Conservation (phyloP, 2,113 vertebrate genomes). For the Sterrhoptilus dennistouni region DNA sequence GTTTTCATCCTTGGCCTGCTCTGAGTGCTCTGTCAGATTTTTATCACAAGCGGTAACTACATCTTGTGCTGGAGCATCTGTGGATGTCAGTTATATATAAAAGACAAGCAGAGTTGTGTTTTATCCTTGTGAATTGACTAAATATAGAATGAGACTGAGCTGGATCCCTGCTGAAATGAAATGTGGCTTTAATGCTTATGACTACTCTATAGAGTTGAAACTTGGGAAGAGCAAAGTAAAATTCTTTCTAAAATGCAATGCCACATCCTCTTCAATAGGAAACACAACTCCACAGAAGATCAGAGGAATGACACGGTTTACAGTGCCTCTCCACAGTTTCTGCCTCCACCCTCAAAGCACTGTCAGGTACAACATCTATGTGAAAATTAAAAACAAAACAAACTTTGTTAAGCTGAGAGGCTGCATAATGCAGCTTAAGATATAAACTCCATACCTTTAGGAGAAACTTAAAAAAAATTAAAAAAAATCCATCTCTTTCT, state of each 20-base stretch:
- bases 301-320: neutral
- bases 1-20: neutral
- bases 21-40: neutral
- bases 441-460: neutral
- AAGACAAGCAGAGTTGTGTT: neutral
- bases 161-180: neutral
- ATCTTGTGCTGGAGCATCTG: neutral
- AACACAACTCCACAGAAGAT: neutral
- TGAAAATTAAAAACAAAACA: neutral
- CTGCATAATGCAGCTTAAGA: neutral
- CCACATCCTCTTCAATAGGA: neutral
- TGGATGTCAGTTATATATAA: neutral
- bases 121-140: neutral
- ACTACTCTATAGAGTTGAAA: neutral
- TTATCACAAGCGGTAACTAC: neutral
- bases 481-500: neutral
- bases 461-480: neutral
- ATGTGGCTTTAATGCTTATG: neutral
- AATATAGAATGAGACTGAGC: neutral
- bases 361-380: neutral
- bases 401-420: neutral
- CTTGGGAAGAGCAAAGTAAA: neutral
- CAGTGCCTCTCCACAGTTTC: neutral
- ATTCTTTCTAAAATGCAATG: neutral
- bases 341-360: neutral